Evolutionary conservation across 2,888 invertebrate species (phyloP), one percentile per base, ranked within the genome.

Genomic region (Drosophila niveifrons): DNA sequence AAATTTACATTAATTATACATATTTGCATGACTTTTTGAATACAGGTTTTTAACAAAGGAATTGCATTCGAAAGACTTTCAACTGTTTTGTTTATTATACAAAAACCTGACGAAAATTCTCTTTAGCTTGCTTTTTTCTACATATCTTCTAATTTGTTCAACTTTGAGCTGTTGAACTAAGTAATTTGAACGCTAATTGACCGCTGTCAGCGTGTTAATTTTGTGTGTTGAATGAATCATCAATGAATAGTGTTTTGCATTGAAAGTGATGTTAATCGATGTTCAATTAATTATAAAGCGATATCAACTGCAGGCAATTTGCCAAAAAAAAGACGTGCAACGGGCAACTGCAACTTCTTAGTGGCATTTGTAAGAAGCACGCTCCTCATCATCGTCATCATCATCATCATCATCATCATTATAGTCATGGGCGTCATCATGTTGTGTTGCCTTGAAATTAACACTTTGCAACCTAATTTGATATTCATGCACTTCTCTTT

Each of bases 401-500:
- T 31, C 31, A 31, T 31, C 2, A 10, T 34, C n/a, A n/a, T 36
- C n/a, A n/a, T n/a, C 36, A 0, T 36, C n/a, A 6, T 36, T 10
- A 31, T 43, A 43, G 15, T 15, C 18, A 15, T 46, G 55, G 15
- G 4, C 51, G 46, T 23, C 23, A 23, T 23, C 36, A 47, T 28
- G 43, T 61, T 48, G 63, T 39, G 23, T 36, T 52, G 84, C 69
- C 80, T 72, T 80, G 80, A 86, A 86, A 84, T 89, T 86, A 88
- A 84, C 88, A 89, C 86, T 86, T 84, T 76, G 72, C 76, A 76
- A 76, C 72, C 88, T 75, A 87, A 87, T 86, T 86, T 89, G 74
- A 87, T 74, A 86, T 89, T 86, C 82, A 89, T 89, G 85, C 72
- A 84, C 59, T 80, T 72, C 82, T 88, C 85, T 56, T 62, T 82